Evolutionary conservation across 2,888 invertebrate genomes (phyloP), one percentile per base, ranked within the genome.

Genomic region (Celastrina argiolus): DNA sequence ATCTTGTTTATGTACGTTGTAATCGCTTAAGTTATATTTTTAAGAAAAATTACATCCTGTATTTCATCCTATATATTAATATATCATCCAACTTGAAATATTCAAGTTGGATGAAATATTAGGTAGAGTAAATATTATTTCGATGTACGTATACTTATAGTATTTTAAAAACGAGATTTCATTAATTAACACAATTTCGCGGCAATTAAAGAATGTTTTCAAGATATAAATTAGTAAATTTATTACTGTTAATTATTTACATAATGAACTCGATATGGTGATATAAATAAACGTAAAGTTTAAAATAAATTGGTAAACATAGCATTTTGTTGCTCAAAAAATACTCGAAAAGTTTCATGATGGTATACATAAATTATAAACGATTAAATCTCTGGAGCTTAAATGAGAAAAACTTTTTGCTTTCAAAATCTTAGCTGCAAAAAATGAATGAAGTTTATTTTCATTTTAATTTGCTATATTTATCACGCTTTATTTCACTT

Each of bases 221-320:
- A 18, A 63, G 39, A 42, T 26, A 41, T 18, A 63, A n/a, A 63
- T 26, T 41, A 26, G 14, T 28, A 45, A 64, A 31, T 45, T 64
- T 64, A 64, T 64, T 42, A 31, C 8, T 34, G 22, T 51, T 22
- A 51, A 51, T 51, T 51, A 51, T 51, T 51, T 51, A 51, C 51
- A 51, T 51, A 51, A 51, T 51, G 10, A 51, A 22, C 51, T 45
- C 5, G 42, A 12, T 42, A 31, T 16, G 31, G 18, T 18, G 51
- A 51, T 51, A 51, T 51, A 51, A 51, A 26, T 14, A 51, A 51
- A 22, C 22, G 22, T 22, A 22, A 51, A 51, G 51, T 5, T 51
- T 51, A 51, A 51, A 51, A 22, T 51, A 22, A 51, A 26, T 51
- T 10, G 22, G 18, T 18, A 22, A 26, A 51, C 22, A 51, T 26